A percentile compares a stretch with the other conserved stretches of the same genome.
Conservation (phyloP, 2,113 vertebrate genomes). For the Myotis davidii region DNA sequence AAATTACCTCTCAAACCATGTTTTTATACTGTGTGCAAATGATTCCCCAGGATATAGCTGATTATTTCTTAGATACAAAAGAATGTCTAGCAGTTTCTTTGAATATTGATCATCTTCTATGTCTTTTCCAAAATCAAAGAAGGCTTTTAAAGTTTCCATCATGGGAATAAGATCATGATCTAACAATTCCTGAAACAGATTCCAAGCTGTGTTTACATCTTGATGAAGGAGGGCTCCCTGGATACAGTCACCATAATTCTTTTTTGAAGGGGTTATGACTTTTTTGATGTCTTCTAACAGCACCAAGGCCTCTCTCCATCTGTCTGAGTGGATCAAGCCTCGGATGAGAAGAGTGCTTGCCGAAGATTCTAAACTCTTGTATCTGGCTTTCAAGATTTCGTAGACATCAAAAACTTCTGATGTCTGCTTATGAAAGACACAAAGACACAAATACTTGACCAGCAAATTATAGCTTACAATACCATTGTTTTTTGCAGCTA, state of each 20-base stretch:
- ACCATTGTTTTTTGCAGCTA: slow-evolving; percentile 88
- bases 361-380: slow-evolving; percentile 88
- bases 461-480: slow-evolving; percentile 89
- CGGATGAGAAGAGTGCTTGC: slow-evolving; percentile 90
- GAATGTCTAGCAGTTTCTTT: slow-evolving; percentile 85
- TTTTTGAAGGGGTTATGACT: slow-evolving; percentile 84
- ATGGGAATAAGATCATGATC: slow-evolving; percentile 84
- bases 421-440: slow-evolving; percentile 86
- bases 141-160: slow-evolving; percentile 86
- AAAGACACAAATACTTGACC: slow-evolving; percentile 90
- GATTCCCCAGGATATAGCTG: slow-evolving; percentile 90
- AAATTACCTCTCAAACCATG: slow-evolving; percentile 96
- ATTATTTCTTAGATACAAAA: slow-evolving; percentile 92
- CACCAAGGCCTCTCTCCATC: slow-evolving; percentile 89
- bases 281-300: slow-evolving; percentile 90
- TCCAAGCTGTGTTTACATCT: slow-evolving; percentile 86
- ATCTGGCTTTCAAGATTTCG: slow-evolving; percentile 91
- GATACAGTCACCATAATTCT: slow-evolving; percentile 90
- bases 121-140: slow-evolving; percentile 87
- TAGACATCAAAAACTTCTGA: slow-evolving; percentile 91
- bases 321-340: slow-evolving; percentile 88
- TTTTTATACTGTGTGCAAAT: slow-evolving; percentile 89
- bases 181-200: slow-evolving; percentile 90
- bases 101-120: slow-evolving; percentile 83
- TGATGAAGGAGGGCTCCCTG: slow-evolving; percentile 87